Evolutionary conservation across 2,888 invertebrate species (phyloP), one percentile per base, ranked within the genome.

Genomic region (Stratiomys singularior): DNA sequence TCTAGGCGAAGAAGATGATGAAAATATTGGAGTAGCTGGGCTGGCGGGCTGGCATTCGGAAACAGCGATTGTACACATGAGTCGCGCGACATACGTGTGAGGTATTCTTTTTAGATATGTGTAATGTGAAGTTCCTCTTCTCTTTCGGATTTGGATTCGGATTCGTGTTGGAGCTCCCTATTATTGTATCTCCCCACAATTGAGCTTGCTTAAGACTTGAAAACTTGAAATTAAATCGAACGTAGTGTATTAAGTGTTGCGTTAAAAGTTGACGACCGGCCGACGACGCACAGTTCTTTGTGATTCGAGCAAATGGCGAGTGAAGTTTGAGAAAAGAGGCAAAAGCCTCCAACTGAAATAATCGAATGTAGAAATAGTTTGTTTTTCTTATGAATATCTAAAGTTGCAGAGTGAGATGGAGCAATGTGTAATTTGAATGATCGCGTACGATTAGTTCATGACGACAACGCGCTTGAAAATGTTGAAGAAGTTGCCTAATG

Each of bases 91-190:
- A 74, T 74, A 72, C 74, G 74, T 58, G 74, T 69, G 69, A 69
- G 69, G 69, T 69, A 69, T 74, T 74, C 74, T 60, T 21, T 18
- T 74, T 28, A 28, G 74, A 74, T 74, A 58, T 74, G 74, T 74
- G 74, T 74, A 74, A 74, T 74, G 74, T 74, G 69, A 69, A 23
- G 60, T 74, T 74, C 74, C 44, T 72, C 74, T 58, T 23, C 74
- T 69, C 69, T 69, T 69, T 69, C 69, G 47, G 30, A 27, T 46
- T 47, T n/a, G 30, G 69, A 46, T 46, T 66, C 25, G 15, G 66
- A 66, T 37, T 66, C 28, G 44, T 21, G 67, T 46, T 52, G 25
- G 72, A 27, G 72, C 23, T 69, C 69, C 46, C 46, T 69, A 47
- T 69, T 63, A 28, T 28, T 63, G 63, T 28, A 69, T 69, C 69